Evolutionary conservation across 1,140 invertebrate species (phyloP), one percentile per base, ranked within the genome.

Genomic region (Atta colombica): DNA sequence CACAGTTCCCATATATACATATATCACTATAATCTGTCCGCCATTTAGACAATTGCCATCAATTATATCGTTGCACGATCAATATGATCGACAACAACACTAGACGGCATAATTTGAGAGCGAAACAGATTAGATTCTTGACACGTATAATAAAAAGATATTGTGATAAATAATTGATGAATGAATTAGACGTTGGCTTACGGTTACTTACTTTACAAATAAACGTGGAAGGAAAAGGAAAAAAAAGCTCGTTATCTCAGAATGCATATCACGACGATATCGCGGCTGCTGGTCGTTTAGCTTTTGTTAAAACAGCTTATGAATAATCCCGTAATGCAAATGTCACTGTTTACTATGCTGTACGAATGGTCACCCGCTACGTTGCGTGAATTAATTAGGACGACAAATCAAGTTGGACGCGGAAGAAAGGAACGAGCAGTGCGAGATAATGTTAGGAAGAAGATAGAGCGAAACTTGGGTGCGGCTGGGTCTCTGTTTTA

Each of bases 11-110:
- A 51, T 51, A 39, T 55, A 31, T 82, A 66, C 31, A 77, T 58
- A 60, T 85, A 77, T 88, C 55, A 31, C 25, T 55, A 58, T 85
- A 84, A 77, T 88, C 55, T 66, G 45, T 35, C 12, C 66, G 60
- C 53, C 80, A 60, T 63, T 88, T 66, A 55, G 72, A 77, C 55
- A 58, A 28, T 55, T 58, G 55, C 14, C 49, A 39, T 89, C 84
- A 88, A 89, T 88, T 84, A 88, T 72, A 77, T 72, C 45, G 45
- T 53, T 55, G 51, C 18, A 65, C 74, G 21, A 74, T 68, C 68
- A 28, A 88, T 82, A 14, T 28, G 61, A 21, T 45, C 65, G 65
- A 66, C n/a, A 10, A 39, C 0, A 39, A 39, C 18, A 55, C 16
- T 25, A 58, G 31, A 71, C 10, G n/a, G 2, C n/a, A 14, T 61